Conservation (phyloP, 2,888 invertebrate species). For the Melanotus villosus region DNA sequence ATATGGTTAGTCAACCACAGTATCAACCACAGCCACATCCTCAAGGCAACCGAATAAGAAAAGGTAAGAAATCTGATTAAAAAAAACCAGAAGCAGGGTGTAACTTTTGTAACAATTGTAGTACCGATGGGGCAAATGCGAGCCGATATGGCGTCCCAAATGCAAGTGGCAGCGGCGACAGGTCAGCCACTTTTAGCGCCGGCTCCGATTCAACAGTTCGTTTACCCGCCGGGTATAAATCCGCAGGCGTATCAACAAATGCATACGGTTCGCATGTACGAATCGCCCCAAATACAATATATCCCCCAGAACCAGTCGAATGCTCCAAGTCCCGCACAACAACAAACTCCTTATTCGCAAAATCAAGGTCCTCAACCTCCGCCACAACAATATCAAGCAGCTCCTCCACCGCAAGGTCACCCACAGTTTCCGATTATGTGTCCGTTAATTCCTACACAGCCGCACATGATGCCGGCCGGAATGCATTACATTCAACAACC, state of each 20-base stretch:
- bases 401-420: constrained; percentile 72
- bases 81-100: neutral
- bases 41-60: constrained; percentile 63
- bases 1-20: constrained; percentile 70
- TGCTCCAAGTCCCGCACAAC: constrained; percentile 67
- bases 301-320: constrained; percentile 70
- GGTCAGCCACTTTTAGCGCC: constrained; percentile 90
- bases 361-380: constrained; percentile 66
- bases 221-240: constrained; percentile 64
- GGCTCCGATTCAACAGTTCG: constrained; percentile 76
- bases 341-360: constrained; percentile 59
- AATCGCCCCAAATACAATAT: constrained; percentile 68
- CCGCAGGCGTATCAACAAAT: constrained; percentile 67
- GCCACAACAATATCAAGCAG: constrained; percentile 73
- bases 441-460: constrained; percentile 72
- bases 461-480: constrained; percentile 67
- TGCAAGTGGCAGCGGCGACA: constrained; percentile 86
- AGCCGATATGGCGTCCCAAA: constrained; percentile 77
- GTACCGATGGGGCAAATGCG: constrained; percentile 69
- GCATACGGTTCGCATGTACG: constrained; percentile 80
- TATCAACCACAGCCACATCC: constrained; percentile 66
- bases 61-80: constrained; percentile 58
- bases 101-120: too few species aligned
- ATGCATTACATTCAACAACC: constrained; percentile 70
- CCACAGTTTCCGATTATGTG: constrained; percentile 74